These are phyloP conservation scores for Ciona savignyi DNA, from an alignment of 23 tunicate genomes.

Conservation along the genomic window DNA sequence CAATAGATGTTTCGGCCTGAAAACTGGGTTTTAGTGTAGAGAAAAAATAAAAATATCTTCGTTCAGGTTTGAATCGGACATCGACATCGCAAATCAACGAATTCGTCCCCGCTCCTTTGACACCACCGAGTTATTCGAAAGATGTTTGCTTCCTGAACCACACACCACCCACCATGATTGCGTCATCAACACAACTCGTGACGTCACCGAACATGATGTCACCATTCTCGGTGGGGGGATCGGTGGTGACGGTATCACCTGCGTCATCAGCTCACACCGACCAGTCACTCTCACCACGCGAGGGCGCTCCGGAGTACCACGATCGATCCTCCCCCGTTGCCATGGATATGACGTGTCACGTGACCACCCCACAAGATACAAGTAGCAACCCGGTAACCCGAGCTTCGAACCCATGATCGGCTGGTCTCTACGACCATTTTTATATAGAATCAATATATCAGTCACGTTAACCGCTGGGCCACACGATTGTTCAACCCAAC, in stretches of 20 bases:
- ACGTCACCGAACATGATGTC: slow-evolving; percentile 49
- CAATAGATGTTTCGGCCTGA: no score
- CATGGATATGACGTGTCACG: slow-evolving; percentile 1
- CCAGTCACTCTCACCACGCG: slow-evolving; percentile 34
- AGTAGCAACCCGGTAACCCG: no score
- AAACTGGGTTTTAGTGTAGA: no score
- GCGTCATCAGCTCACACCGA: slow-evolving; percentile 31
- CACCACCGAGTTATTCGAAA: background rate
- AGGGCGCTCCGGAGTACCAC: background rate
- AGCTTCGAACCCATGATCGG: no score
- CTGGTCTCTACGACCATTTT: no score
- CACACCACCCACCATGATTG: slow-evolving; percentile 27
- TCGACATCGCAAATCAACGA: background rate
- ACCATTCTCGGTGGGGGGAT: slow-evolving; percentile 17
- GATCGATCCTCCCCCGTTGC: background rate
- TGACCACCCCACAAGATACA: no score
- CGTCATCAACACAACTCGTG: slow-evolving; percentile 55
- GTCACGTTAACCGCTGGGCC: no score
- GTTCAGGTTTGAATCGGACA: background rate
- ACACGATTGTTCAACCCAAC: no score
- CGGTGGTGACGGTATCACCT: slow-evolving; percentile 21
- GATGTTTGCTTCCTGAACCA: background rate
- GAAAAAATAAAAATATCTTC: no score
- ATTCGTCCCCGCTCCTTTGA: background rate
- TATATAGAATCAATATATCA: no score